Percentiles rank a stretch among this genome's conserved stretches.
phyloP scores from a whole-genome alignment of 2,888 invertebrate genomes.

The Oxyteleia sp. region DNA sequence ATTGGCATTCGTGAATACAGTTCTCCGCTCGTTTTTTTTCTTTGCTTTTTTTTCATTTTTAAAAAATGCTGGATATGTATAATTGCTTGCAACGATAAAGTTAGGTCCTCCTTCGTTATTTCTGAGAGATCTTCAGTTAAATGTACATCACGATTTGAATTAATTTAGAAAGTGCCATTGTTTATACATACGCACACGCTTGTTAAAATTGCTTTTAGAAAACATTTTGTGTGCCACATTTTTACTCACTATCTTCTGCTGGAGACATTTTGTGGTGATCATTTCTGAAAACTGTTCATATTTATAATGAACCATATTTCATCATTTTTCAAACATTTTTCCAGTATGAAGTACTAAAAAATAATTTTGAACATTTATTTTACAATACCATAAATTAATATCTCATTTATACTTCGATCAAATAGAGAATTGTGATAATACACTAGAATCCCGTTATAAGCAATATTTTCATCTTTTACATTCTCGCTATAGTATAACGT shows the following conservation, averaged over 20 bases:
- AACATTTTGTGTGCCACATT: background rate
- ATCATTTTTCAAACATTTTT: too few relatives aligned
- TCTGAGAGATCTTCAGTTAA: slow-evolving; percentile 2
- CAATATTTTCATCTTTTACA: too few relatives aligned
- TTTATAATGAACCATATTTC: too few relatives aligned
- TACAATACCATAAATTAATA: too few relatives aligned
- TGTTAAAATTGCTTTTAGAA: slow-evolving; percentile 2
- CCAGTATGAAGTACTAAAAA: too few relatives aligned
- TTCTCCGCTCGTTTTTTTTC: slow-evolving; percentile 20
- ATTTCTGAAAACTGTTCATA: too few relatives aligned
- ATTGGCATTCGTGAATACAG: slow-evolving; percentile 37
- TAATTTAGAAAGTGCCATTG: slow-evolving; percentile 22
- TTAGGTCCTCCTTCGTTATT: slow-evolving; percentile 13
- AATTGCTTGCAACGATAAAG: slow-evolving; percentile 17
- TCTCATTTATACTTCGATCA: too few relatives aligned
- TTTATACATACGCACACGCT: slow-evolving; percentile 33
- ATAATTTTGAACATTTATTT: too few relatives aligned
- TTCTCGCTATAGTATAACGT: background rate
- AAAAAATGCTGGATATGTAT: slow-evolving; percentile 45
- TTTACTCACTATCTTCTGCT: background rate
- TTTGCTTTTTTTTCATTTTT: slow-evolving; percentile 7
- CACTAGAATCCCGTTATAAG: too few relatives aligned
- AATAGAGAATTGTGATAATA: too few relatives aligned
- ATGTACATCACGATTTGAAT: slow-evolving; percentile 7
- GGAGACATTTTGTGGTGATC: background rate